phyloP scores from a whole-genome alignment of 2,888 invertebrate genomes.

The Ommatoiulus sabulosus region DNA sequence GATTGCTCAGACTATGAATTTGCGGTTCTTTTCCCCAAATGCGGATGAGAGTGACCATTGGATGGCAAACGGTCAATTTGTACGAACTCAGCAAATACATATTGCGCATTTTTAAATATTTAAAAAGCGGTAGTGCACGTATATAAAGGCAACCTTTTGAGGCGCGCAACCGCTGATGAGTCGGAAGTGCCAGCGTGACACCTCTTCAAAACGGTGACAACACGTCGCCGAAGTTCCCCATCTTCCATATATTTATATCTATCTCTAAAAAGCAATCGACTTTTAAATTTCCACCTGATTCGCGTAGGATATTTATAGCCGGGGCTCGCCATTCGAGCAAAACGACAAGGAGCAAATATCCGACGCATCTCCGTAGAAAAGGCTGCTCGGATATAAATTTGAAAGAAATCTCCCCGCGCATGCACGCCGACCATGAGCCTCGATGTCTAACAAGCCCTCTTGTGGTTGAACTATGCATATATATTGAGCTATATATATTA shows the following conservation, averaged over 20 bases:
- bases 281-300: conserved; percentile 36
- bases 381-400: conserved; percentile 22
- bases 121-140: neutral
- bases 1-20: too few relatives aligned
- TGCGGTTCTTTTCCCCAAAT: too few relatives aligned
- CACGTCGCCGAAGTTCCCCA: neutral
- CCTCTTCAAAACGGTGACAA: conserved; percentile 8
- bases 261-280: conserved; percentile 33
- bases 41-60: too few relatives aligned
- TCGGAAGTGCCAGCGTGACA: neutral
- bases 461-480: conserved; percentile 43
- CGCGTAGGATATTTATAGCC: conserved; percentile 25
- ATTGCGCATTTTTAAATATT: neutral
- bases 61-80: too few relatives aligned
- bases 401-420: conserved; percentile 26
- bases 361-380: neutral
- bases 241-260: neutral
- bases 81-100: neutral
- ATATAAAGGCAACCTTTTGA: neutral
- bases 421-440: neutral
- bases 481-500: conserved; percentile 43
- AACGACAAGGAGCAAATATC: neutral
- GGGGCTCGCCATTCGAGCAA: neutral
- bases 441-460: conserved; percentile 33
- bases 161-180: too few relatives aligned